Evolutionary conservation across 2,797 vertebrate genomes (phyloP).

Genomic region (Vespertilio murinus): DNA sequence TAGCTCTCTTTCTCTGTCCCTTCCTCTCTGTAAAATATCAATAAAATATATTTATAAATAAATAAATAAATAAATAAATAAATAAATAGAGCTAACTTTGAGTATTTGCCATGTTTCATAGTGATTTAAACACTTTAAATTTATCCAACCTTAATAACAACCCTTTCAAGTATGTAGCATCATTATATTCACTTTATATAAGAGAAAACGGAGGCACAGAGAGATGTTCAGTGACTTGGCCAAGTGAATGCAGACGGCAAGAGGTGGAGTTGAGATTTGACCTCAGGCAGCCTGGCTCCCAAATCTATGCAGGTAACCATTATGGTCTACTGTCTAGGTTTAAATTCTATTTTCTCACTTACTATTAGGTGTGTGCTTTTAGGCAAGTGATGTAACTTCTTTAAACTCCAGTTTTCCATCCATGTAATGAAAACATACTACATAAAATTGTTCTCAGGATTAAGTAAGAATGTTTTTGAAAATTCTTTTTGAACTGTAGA

Average conservation of each 20-base stretch:
- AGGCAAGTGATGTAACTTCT: background rate
- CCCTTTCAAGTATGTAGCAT: background rate
- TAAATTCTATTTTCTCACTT: background rate
- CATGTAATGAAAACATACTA: background rate
- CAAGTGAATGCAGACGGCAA: background rate
- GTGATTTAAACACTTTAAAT: background rate
- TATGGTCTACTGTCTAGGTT: background rate
- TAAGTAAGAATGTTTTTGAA: constrained; percentile 23
- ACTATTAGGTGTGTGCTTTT: background rate
- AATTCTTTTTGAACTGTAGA: constrained; percentile 7
- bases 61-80: too few relatives aligned
- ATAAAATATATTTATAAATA: too few relatives aligned
- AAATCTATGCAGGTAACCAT: background rate
- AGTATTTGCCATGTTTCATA: background rate
- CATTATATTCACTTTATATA: background rate
- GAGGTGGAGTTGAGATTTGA: background rate
- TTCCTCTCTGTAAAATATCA: too few relatives aligned
- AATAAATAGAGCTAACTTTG: background rate
- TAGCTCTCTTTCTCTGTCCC: too few relatives aligned
- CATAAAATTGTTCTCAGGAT: background rate
- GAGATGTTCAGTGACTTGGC: background rate
- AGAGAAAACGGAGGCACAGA: background rate
- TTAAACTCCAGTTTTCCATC: background rate
- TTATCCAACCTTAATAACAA: background rate
- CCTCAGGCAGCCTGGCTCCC: background rate